Conservation (phyloP, 2,888 invertebrate species). For the Eristalinus sepulchralis region DNA sequence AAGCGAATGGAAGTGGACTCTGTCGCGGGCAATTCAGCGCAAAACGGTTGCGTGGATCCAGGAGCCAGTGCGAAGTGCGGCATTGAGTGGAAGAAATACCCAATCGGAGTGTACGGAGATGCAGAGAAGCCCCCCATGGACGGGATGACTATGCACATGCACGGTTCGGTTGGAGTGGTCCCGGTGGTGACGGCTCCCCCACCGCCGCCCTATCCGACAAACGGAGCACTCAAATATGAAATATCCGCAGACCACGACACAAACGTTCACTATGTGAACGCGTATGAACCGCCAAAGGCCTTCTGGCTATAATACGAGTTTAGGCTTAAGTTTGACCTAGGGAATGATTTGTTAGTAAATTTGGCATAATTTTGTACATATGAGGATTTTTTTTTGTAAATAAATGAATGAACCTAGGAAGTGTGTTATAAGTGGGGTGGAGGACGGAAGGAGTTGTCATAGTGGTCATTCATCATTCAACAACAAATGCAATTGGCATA, state of each 20-base stretch:
- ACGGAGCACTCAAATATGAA: conserved; percentile 68
- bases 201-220: conserved; percentile 73
- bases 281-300: conserved; percentile 56
- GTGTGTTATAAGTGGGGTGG: no score
- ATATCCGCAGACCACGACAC: conserved; percentile 45
- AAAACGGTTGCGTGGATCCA: conserved; percentile 26
- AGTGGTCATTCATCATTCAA: no score
- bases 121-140: conserved; percentile 51
- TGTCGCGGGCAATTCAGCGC: conserved; percentile 58
- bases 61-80: conserved; percentile 25
- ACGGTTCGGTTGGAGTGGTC: conserved; percentile 42
- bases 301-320: conserved; percentile 48
- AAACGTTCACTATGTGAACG: conserved; percentile 58
- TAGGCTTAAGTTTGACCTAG: conserved; percentile 23
- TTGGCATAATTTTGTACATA: conserved; percentile 42
- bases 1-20: conserved; percentile 95
- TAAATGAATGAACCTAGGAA: background rate
- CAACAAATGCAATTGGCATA: no score
- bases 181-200: conserved; percentile 50
- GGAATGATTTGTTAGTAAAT: conserved; percentile 29
- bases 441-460: no score
- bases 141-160: conserved; percentile 55
- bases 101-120: conserved; percentile 38
- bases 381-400: background rate
- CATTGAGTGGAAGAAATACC: conserved; percentile 53